A percentile compares a stretch with the other conserved stretches of the same genome.
These are phyloP conservation scores for Augiades crinisus DNA, from an alignment of 2,888 invertebrate genomes.

Conservation along the genomic window DNA sequence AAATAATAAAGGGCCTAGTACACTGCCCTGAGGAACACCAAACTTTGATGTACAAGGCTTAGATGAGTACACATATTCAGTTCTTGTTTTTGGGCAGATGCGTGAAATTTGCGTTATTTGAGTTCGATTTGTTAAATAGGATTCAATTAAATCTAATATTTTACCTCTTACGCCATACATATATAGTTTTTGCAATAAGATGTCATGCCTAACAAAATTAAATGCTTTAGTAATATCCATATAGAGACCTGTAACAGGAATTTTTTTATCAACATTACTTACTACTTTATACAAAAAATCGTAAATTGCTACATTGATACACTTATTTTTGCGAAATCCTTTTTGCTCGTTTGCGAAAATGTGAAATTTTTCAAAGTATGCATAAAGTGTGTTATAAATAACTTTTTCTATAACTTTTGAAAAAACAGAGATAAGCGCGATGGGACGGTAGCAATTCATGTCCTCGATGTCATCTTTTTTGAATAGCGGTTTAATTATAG, in stretches of 20 bases:
- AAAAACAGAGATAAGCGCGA: conserved; percentile 17
- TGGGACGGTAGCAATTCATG: conserved; percentile 19
- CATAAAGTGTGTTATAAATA: conserved; percentile 6
- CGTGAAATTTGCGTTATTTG: conserved; percentile 1
- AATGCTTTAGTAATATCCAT: conserved; percentile 20
- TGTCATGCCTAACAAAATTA: conserved; percentile 12
- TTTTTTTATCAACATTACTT: not conserved
- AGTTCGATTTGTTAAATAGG: conserved; percentile 4
- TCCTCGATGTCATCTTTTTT: conserved; percentile 22
- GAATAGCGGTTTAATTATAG: conserved; percentile 19
- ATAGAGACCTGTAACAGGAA: conserved; percentile 2
- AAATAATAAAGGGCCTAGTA: conserved; percentile 14
- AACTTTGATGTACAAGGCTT: not conserved
- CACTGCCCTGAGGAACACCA: conserved; percentile 16
- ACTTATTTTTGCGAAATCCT: conserved; percentile 20
- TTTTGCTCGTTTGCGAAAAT: conserved; percentile 22
- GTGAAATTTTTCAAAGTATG: conserved; percentile 17
- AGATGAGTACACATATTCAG: not conserved
- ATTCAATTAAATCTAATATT: conserved; percentile 2
- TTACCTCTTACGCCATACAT: conserved; percentile 20
- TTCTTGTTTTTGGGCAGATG: not conserved
- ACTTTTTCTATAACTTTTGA: conserved; percentile 26
- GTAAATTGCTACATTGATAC: conserved; percentile 7
- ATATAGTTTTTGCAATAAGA: conserved; percentile 11
- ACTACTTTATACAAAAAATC: not conserved